Conservation (phyloP, 2,797 vertebrate genomes). For the Lindbergichthys nudifrons region DNA sequence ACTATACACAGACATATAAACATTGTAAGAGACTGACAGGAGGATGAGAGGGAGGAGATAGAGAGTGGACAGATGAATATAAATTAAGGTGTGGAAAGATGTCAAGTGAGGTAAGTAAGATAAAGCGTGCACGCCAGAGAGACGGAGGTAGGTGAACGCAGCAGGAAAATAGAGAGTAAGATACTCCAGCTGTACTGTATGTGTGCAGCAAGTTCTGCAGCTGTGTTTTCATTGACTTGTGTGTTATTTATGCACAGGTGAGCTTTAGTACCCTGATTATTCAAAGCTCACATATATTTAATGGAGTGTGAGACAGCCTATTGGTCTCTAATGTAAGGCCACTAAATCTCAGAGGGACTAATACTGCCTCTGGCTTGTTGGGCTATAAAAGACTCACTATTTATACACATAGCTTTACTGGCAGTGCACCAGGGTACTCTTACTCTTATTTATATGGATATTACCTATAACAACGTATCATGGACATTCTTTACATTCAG, state of each 20-base stretch:
- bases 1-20: background rate
- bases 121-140: background rate
- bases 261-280: conserved; percentile 19
- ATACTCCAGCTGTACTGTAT: background rate
- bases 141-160: conserved; percentile 9
- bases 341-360: background rate
- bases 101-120: conserved; percentile 34
- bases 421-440: too few relatives aligned
- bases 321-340: background rate
- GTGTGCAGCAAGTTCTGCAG: conserved; percentile 5
- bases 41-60: conserved; percentile 13
- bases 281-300: conserved; percentile 14
- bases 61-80: conserved; percentile 13
- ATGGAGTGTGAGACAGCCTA: background rate
- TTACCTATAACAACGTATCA: background rate
- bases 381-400: background rate
- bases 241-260: conserved; percentile 33
- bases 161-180: background rate
- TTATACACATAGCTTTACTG: background rate
- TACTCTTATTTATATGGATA: too few relatives aligned
- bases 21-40: conserved; percentile 29
- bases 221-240: conserved; percentile 4
- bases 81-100: conserved; percentile 40
- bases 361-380: conserved; percentile 1
- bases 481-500: conserved; percentile 25